Evolutionary conservation across 2,888 invertebrate species (phyloP), one percentile per base, ranked within the genome.

Genomic region (Eurytoma adleriae): DNA sequence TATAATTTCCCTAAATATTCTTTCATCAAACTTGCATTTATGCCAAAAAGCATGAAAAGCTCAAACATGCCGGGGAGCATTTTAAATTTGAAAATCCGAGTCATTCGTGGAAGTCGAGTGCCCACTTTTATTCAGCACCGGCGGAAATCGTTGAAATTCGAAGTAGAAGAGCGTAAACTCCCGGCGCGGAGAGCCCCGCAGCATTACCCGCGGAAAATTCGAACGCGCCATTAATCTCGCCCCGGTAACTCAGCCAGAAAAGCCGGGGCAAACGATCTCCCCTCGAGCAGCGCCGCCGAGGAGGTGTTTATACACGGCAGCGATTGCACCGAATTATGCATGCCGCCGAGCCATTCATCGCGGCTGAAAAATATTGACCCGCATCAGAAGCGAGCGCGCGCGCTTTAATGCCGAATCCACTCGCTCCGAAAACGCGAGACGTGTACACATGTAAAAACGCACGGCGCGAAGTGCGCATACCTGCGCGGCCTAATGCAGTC

Each of bases 221-320:
- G 16, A 67, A 72, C 67, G 67, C 72, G 69, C 52, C 56, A 79
- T 74, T 79, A 79, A 74, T 79, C 64, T 70, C 40, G 73, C 57
- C 54, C 67, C 48, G 16, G 56, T 48, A 67, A 62, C 68, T 40
- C 18, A 7, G 16, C 64, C 48, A 48, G 40, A 40, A 40, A 24
- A 61, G 27, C 30, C 64, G 40, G 40, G 40, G 48, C 27, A 24
- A 64, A 77, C 16, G 67, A 75, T 67, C 64, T 59, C 52, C n/a
- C n/a, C 50, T 72, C 52, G 40, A 72, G 40, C 10, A 40, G 40
- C 40, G 10, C 24, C 24, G 24, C 24, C 24, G 24, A 24, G 24
- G 10, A 40, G 40, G 40, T 40, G 40, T 40, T 40, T 40, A 10
- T 40, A 40, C 40, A 10, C 40, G 40, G n/a, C 24, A 1, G 40